phyloP scores from a whole-genome alignment of 1,140 invertebrate species.

The Wasmannia auropunctata region DNA sequence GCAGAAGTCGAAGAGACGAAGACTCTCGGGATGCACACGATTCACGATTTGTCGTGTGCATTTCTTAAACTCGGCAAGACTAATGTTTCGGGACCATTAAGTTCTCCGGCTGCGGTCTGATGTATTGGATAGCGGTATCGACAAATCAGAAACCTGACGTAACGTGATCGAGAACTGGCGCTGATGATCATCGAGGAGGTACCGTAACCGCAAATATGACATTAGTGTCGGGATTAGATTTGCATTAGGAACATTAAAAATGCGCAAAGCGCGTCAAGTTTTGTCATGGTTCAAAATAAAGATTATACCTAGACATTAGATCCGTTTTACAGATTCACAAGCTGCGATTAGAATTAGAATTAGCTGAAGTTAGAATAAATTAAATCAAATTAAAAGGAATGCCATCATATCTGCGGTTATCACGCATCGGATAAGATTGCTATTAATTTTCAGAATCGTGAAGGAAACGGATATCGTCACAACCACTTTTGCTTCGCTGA shows the following conservation, averaged over 20 bases:
- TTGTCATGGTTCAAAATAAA: not conserved
- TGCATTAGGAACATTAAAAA: not conserved
- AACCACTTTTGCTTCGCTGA: not conserved
- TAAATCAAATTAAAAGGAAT: no score
- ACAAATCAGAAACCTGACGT: constrained; percentile 16
- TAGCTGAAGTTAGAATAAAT: no score
- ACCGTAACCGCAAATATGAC: not conserved
- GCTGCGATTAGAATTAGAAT: no score
- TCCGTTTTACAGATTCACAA: no score
- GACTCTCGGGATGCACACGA: not conserved
- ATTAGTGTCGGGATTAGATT: not conserved
- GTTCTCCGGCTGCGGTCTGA: not conserved
- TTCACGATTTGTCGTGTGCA: not conserved
- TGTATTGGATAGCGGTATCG: not conserved
- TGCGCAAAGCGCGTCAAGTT: not conserved
- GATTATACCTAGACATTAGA: not conserved
- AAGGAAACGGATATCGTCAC: not conserved
- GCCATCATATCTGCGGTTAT: not conserved
- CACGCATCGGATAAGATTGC: no score
- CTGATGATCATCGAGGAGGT: not conserved
- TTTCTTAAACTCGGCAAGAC: not conserved
- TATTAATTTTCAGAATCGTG: not conserved
- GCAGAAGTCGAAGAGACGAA: not conserved
- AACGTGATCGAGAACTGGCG: constrained; percentile 20
- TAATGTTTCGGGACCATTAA: not conserved